Base-by-base conservation (phyloP, 2,888 invertebrate genomes). In the Teinopalpus imperialis region DNA sequence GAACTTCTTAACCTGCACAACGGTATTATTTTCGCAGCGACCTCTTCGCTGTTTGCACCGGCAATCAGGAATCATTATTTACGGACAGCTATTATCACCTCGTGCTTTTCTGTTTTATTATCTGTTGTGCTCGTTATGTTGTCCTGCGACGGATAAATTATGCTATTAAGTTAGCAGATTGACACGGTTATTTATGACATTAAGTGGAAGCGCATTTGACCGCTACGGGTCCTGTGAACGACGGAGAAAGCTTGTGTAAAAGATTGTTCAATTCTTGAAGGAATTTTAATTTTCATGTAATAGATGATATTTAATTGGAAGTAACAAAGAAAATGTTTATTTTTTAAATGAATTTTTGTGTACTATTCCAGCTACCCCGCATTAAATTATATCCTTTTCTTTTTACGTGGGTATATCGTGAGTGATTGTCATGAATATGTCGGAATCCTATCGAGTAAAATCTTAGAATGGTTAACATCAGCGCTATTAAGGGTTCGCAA, bases 81-180 rank as follows among this genome's bases (percentile, higher is more conserved):
- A 86, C 86, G 78, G 73, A 81, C 82, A 76, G 76, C 83, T 86
- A 86, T 87, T 87, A 87, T 87, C 87, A 87, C 85, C 86, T 81
- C 81, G 71, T 85, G 85, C 82, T 81, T 85, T 87, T 87, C 86
- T 85, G 86, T 81, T 87, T 85, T 87, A 87, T 86, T 86, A 87
- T 86, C 83, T 74, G 71, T 74, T 71, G 78, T 78, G 81, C 83
- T 87, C 86, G 87, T 87, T 87, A 87, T 87, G 85, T 75, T 86
- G 86, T 85, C 85, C 81, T 80, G 81, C 57, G 75, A 81, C 74
- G 81, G 83, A 81, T 86, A 87, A 87, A 85, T 87, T 87, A 83
- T 86, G 81, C 86, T 83, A 86, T 87, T 87, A 87, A 86, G 87
- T 87, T 85, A 85, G 86, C 82, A 81, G 87, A 86, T 85, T 87